These are phyloP conservation scores for Actias luna DNA, from an alignment of 2,888 invertebrate genomes.

Conservation along the genomic window DNA sequence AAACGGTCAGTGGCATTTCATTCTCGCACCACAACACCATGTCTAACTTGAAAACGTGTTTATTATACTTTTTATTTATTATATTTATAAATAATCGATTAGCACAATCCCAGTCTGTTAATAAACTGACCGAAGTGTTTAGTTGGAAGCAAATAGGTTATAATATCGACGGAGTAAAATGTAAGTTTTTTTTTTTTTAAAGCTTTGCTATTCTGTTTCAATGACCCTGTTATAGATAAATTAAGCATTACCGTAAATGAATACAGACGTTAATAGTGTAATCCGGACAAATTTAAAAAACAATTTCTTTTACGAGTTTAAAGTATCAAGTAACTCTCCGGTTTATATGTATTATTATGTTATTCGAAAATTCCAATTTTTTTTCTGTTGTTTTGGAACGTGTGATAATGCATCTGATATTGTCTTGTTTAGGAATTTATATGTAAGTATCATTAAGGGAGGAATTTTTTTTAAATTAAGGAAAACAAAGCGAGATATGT, in stretches of 20 bases:
- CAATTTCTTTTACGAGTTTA: no score
- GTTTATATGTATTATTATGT: no score
- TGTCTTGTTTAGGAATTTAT: no score
- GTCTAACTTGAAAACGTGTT: constrained; percentile 6
- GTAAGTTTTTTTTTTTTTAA: constrained; percentile 45
- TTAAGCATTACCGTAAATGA: background rate
- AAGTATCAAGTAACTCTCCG: no score
- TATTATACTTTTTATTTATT: background rate
- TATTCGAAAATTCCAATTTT: no score
- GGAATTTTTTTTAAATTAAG: no score
- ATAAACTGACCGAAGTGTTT: constrained; percentile 37
- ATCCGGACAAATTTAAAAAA: no score
- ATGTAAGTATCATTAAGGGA: no score
- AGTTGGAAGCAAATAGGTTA: constrained; percentile 60
- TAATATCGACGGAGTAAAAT: constrained; percentile 45
- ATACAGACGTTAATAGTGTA: no score
- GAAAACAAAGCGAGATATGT: no score
- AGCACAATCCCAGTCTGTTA: background rate
- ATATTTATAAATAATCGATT: background rate
- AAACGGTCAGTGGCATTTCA: background rate
- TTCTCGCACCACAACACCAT: background rate
- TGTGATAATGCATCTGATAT: no score
- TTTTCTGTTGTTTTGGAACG: no score
- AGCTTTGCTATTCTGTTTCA: background rate
- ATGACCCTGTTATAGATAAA: background rate